These are phyloP conservation scores for Caenorhabditis brenneri DNA, from an alignment of 1,140 invertebrate genomes.

Conservation along the genomic window DNA sequence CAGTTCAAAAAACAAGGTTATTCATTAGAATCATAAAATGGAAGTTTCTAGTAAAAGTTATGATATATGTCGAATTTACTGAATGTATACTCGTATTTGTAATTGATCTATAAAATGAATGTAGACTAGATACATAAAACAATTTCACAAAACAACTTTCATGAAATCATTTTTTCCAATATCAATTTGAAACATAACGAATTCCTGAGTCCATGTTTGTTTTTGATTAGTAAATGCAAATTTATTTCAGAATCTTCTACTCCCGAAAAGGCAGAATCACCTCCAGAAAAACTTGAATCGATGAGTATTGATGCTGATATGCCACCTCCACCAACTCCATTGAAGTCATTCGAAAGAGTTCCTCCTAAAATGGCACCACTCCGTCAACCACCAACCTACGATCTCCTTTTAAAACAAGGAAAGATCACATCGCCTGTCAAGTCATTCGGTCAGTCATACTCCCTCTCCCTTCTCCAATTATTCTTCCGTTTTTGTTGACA, in stretches of 20 bases:
- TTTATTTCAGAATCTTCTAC: neutral
- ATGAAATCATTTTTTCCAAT: no score
- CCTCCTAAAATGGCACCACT: conserved; percentile 3
- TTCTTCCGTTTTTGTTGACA: conserved; percentile 37
- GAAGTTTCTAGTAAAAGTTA: no score
- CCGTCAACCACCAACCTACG: conserved; percentile 28
- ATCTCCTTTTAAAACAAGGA: conserved; percentile 22
- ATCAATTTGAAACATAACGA: no score
- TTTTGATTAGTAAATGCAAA: neutral
- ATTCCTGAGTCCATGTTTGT: no score
- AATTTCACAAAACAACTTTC: no score
- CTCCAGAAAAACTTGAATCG: neutral
- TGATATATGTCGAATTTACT: no score
- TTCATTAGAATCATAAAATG: no score
- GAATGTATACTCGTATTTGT: no score
- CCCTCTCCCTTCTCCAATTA: conserved; percentile 17
- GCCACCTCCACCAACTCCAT: neutral
- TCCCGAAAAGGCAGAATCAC: neutral
- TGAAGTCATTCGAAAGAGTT: conserved; percentile 11
- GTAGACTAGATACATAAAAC: no score
- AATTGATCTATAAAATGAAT: no score
- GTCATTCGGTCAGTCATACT: conserved; percentile 21
- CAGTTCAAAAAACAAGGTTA: no score
- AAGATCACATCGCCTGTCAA: conserved; percentile 35
- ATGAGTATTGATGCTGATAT: neutral